Conservation (phyloP, 2,113 vertebrate species). For the Sorex araneus region DNA sequence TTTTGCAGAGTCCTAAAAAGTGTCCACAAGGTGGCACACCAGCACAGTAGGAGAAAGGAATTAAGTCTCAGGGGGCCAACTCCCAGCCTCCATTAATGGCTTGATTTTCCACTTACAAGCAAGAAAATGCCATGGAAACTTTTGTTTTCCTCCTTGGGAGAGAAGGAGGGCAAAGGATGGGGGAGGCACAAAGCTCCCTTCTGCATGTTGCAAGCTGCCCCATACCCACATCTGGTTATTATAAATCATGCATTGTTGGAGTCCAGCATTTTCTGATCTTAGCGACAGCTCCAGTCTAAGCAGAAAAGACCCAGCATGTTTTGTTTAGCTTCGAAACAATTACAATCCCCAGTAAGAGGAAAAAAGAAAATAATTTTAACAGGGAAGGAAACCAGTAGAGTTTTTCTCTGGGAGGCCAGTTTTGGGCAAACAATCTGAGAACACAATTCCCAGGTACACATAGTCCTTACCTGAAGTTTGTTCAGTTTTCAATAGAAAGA, state of each 20-base stretch:
- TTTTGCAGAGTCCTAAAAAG: constrained; percentile 69
- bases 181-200: constrained; percentile 46
- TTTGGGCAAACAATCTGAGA: constrained; percentile 28
- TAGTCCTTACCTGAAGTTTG: constrained; percentile 5
- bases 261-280: constrained; percentile 68
- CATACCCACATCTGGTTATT: constrained; percentile 56
- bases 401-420: not conserved
- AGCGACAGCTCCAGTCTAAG: constrained; percentile 53
- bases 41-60: constrained; percentile 82
- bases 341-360: constrained; percentile 69
- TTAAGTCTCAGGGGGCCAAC: constrained; percentile 1
- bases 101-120: constrained; percentile 64
- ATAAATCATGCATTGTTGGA: constrained; percentile 75
- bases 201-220: constrained; percentile 40
- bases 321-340: constrained; percentile 70
- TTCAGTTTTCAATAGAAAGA: not conserved
- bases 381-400: constrained; percentile 10
- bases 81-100: constrained; percentile 65
- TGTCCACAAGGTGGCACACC: constrained; percentile 89
- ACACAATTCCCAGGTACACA: not conserved
- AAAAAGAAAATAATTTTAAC: constrained; percentile 61
- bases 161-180: constrained; percentile 31
- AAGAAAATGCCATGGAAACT: constrained; percentile 82
- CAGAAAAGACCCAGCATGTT: constrained; percentile 63
- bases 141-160: constrained; percentile 68